Conservation (phyloP, 53 echinoderm and acorn worm species). For the Arbacia lixula region DNA sequence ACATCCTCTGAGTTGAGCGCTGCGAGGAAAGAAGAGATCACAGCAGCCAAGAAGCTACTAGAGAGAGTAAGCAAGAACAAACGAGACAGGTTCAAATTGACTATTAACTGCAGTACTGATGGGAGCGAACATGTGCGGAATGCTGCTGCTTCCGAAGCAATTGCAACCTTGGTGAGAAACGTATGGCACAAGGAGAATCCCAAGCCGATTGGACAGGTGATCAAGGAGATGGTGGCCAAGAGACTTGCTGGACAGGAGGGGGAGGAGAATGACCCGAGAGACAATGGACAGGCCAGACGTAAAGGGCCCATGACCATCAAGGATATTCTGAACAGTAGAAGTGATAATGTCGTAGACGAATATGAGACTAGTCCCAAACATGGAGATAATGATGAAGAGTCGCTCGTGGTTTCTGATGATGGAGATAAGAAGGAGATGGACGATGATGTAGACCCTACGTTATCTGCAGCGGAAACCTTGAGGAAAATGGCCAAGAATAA, state of each 20-base stretch:
- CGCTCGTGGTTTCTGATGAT: slow-evolving; percentile 3
- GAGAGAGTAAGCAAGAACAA: slow-evolving; percentile 49
- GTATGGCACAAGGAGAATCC: slow-evolving; percentile 60
- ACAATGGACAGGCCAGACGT: slow-evolving; percentile 7
- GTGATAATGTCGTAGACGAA: slow-evolving; percentile 33
- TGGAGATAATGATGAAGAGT: background rate
- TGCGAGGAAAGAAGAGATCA: slow-evolving; percentile 34
- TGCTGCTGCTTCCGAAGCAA: slow-evolving; percentile 55
- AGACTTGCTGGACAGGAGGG: slow-evolving; percentile 38
- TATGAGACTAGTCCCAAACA: slow-evolving; percentile 1
- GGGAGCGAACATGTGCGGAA: slow-evolving; percentile 53
- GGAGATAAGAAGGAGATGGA: slow-evolving; percentile 8
- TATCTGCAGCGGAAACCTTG: slow-evolving; percentile 52
- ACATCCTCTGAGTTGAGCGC: slow-evolving; percentile 44
- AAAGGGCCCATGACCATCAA: slow-evolving; percentile 60
- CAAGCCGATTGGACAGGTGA: slow-evolving; percentile 55
- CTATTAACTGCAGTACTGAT: slow-evolving; percentile 60
- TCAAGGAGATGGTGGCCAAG: slow-evolving; percentile 50
- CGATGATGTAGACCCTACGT: slow-evolving; percentile 23
- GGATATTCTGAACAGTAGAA: slow-evolving; percentile 48
- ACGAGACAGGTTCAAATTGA: slow-evolving; percentile 46
- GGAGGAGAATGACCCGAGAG: slow-evolving; percentile 20
- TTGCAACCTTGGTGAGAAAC: slow-evolving; percentile 42
- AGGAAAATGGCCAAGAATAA: slow-evolving; percentile 43
- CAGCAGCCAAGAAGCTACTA: slow-evolving; percentile 44